Base-by-base conservation (phyloP, 2,888 invertebrate genomes). In the Orthosia gracilis region DNA sequence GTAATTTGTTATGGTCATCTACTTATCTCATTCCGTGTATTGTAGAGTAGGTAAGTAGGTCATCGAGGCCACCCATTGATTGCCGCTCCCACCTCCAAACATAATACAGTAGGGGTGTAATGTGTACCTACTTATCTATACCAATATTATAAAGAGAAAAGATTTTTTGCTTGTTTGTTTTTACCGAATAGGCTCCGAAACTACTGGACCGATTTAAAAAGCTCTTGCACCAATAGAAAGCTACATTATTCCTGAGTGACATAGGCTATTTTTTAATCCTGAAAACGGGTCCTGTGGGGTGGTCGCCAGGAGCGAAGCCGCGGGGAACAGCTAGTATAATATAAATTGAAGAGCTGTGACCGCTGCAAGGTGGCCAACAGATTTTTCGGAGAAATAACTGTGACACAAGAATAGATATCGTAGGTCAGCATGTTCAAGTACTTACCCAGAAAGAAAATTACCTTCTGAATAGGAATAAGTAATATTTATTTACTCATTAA, bases 1-100 rank as follows among this genome's bases (percentile, higher is more conserved):
- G 73, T 76, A 57, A 77, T 85, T 77, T 78, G 64, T 73, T 47
- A 77, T 52, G 69, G 64, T n/a, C 55, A 75, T n/a, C 12, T 72
- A 67, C 50, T 61, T 69, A 50, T n/a, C 23, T 45, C 23, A 52
- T 55, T 40, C 3, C 23, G 17, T 66, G 4, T 52, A 52, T n/a
- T 26, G 45, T 50, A 57, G 2, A n/a, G 26, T 73, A 54, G 47
- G 62, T 26, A 13, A 47, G 23, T 40, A 76, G 49, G 40, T 21
- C 49, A 13, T 40, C 47, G 40, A 47, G n/a, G 23, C 5, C 18
- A 49, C 11, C 17, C 21, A 47, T 18, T 68, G 1, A 55, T n/a
- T 31, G 63, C 13, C n/a, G 40, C 23, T 52, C 61, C 49, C 52
- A 58, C 40, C n/a, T 12, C n/a, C 54, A 62, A 75, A 47, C 15